A percentile compares a stretch with the other conserved stretches of the same genome.
Conservation (phyloP, 2,888 invertebrate species). For the Noctuana brunneofusca region DNA sequence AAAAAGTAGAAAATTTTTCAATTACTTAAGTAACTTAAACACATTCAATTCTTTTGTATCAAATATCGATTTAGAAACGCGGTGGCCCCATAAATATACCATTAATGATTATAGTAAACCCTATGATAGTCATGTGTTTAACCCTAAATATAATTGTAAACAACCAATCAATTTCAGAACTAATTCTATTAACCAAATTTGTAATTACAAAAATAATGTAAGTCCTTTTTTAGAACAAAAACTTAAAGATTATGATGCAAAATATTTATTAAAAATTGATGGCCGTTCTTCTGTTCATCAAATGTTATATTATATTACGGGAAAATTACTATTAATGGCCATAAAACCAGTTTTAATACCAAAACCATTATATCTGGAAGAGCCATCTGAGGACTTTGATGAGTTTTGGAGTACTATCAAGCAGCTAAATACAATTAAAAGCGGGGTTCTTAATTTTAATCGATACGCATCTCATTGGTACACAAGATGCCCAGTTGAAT, state of each 20-base stretch:
- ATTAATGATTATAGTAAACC: constrained; percentile 49
- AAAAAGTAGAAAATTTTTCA: constrained; percentile 57
- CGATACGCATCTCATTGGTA: constrained; percentile 81
- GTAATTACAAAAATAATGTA: constrained; percentile 72
- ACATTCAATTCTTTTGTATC: constrained; percentile 49
- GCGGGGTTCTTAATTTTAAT: constrained; percentile 56
- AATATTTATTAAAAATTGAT: constrained; percentile 82
- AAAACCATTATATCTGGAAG: constrained; percentile 65
- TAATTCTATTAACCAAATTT: constrained; percentile 72
- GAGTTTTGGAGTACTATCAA: constrained; percentile 69
- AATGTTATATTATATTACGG: constrained; percentile 76
- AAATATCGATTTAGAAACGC: constrained; percentile 47
- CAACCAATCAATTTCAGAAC: constrained; percentile 71
- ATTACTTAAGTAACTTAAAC: constrained; percentile 52
- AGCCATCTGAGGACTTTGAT: constrained; percentile 61
- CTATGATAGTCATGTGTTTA: constrained; percentile 51
- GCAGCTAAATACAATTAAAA: constrained; percentile 54
- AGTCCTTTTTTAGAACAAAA: constrained; percentile 75
- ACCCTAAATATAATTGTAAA: constrained; percentile 73
- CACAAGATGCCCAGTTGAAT: constrained; percentile 85
- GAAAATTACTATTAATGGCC: constrained; percentile 61
- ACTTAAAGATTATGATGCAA: constrained; percentile 78
- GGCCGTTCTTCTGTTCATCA: constrained; percentile 72
- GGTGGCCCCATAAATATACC: constrained; percentile 64
- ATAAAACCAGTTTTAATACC: constrained; percentile 65